phyloP scores from a whole-genome alignment of 2,888 invertebrate species.

The Drosophila testacea region DNA sequence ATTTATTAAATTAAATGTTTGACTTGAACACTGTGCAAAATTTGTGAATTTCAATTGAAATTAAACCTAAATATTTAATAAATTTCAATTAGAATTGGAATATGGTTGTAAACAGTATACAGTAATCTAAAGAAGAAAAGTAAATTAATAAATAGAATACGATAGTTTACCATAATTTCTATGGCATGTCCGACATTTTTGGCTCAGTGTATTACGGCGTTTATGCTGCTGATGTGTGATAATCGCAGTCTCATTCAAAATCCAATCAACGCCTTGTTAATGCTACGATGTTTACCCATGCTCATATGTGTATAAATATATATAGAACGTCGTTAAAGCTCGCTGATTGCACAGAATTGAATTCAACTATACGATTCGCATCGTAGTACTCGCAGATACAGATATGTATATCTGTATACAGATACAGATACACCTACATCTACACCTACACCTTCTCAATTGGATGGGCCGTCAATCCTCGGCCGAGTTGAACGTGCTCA shows the following conservation, averaged over 20 bases:
- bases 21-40: slow-evolving; percentile 10
- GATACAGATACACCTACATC: slow-evolving; percentile 12
- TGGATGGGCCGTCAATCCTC: slow-evolving; percentile 64
- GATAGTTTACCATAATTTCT: not conserved
- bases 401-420: slow-evolving; percentile 16
- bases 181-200: slow-evolving; percentile 5
- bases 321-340: slow-evolving; percentile 49
- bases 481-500: slow-evolving; percentile 75
- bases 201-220: slow-evolving; percentile 29
- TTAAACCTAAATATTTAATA: not conserved
- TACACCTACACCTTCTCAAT: slow-evolving; percentile 59
- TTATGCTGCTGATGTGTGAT: slow-evolving; percentile 34
- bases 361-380: slow-evolving; percentile 58
- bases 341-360: slow-evolving; percentile 75
- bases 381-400: slow-evolving; percentile 30
- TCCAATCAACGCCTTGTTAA: slow-evolving; percentile 66
- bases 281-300: slow-evolving; percentile 43
- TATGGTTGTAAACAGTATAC: not conserved
- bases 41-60: not conserved
- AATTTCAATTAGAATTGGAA: not conserved
- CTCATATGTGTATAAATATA: slow-evolving; percentile 18
- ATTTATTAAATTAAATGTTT: slow-evolving; percentile 35
- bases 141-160: not conserved
- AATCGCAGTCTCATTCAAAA: slow-evolving; percentile 61
- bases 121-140: not conserved